phyloP scores from a whole-genome alignment of 2,797 vertebrate genomes.

The Todus mexicanus region DNA sequence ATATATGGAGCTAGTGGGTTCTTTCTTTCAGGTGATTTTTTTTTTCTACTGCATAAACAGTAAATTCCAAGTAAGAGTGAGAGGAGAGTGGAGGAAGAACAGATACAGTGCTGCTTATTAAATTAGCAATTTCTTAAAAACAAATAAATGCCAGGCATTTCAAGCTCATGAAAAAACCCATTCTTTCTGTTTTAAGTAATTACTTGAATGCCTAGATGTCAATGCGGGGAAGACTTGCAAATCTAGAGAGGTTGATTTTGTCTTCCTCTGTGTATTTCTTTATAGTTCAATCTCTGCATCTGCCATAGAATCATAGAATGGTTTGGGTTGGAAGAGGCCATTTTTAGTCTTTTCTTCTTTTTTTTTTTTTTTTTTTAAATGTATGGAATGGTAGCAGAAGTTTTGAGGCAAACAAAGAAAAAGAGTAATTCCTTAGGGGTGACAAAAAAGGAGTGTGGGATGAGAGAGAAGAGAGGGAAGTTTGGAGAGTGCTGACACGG shows the following conservation, averaged over 20 bases:
- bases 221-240: not conserved
- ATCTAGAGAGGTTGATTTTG: not conserved
- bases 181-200: not conserved
- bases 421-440: not conserved
- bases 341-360: too few relatives aligned
- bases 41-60: not conserved
- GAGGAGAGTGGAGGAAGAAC: not conserved
- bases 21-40: not conserved
- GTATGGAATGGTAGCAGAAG: not conserved
- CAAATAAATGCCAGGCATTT: not conserved
- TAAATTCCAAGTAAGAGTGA: not conserved
- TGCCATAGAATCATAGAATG: too few relatives aligned
- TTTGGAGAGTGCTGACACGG: not conserved
- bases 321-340: too few relatives aligned
- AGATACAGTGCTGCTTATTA: not conserved
- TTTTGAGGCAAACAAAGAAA: not conserved
- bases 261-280: not conserved
- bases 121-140: slow-evolving; percentile 20
- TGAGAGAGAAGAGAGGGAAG: not conserved
- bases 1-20: not conserved
- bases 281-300: not conserved
- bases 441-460: not conserved
- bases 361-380: not conserved
- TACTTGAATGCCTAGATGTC: not conserved
- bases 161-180: not conserved